Evolutionary conservation across 2,113 vertebrate species (phyloP).

Genomic region (Cavia aperea): DNA sequence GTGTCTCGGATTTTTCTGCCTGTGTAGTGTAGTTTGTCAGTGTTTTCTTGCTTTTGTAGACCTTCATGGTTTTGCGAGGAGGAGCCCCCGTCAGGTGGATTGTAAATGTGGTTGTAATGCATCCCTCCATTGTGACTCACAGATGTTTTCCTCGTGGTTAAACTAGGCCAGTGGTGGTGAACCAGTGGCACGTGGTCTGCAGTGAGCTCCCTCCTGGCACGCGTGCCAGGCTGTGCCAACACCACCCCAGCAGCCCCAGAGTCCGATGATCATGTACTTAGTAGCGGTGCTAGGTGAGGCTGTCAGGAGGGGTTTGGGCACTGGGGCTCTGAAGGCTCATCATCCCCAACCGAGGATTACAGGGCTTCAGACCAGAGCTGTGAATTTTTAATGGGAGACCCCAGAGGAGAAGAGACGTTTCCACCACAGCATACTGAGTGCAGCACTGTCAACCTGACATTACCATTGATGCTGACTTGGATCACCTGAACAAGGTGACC

Average conservation of each 20-base stretch:
- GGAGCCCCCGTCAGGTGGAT: neutral
- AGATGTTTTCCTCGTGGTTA: neutral
- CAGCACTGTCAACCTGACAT: neutral
- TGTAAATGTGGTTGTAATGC: neutral
- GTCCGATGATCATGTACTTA: rapidly evolving
- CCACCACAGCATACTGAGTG: neutral
- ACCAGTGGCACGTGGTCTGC: neutral
- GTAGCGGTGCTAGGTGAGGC: neutral
- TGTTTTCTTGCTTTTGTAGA: neutral
- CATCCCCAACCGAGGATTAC: neutral
- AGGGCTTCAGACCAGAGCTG: neutral
- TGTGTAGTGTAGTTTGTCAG: neutral
- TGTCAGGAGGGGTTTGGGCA: neutral
- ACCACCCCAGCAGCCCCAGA: neutral
- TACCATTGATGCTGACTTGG: neutral
- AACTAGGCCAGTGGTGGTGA: neutral
- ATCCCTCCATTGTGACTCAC: neutral
- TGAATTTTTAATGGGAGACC: neutral
- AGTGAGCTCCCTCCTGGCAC: neutral
- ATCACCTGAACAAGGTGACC: no score
- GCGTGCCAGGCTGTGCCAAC: neutral
- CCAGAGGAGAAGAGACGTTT: neutral
- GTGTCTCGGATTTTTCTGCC: neutral
- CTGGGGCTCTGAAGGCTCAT: neutral
- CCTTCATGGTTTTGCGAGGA: neutral